Evolutionary conservation across 2,113 vertebrate species (phyloP), one percentile per base, ranked within the genome.

Genomic region (Uria lomvia): DNA sequence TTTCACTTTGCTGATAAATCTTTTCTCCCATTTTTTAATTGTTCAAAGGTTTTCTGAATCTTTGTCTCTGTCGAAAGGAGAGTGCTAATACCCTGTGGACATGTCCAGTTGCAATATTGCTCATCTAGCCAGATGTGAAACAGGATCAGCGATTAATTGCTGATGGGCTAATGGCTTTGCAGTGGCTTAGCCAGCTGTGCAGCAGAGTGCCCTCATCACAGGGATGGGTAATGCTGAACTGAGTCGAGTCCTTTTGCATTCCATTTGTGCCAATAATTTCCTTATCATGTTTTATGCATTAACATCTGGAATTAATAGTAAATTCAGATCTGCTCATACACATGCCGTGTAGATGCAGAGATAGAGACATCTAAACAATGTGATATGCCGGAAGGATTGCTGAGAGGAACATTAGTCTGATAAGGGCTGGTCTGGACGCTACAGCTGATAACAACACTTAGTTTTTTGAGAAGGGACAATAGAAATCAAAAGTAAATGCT

Each of bases 101-200:
- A n/a, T 1, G 4, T 50, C 79, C 79, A 30, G 45, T 62, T 42
- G 75, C 72, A 81, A 6, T 71, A 15, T 12, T 63, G 59, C 29
- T 9, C 66, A 40, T 71, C 9, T 12, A 60, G 89, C 50, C 89
- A 91, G 91, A 87, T 81, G 91, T 91, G 84, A 89, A 89, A 36
- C 60, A 60, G 91, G 84, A 87, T 81, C 91, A 85, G 81, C 27
- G 8, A 82, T 92, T 89, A 92, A 85, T 78, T 93, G 81, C 77
- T 93, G 58, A 14, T 78, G 84, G 47, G 60, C 87, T 91, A 30
- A 89, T 91, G 72, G 74, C 84, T 96, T 94, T 81, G 77, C 60
- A 34, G 91, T 38, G 72, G 86, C 62, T 92, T 82, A 87, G 84
- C 84, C 94, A 93, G 87, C 91, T 91, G 92, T 73, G 84, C 81